Percentiles rank a stretch among this genome's conserved stretches.
Conservation (phyloP, 2,888 invertebrate genomes). For the Therioaphis trifolii region DNA sequence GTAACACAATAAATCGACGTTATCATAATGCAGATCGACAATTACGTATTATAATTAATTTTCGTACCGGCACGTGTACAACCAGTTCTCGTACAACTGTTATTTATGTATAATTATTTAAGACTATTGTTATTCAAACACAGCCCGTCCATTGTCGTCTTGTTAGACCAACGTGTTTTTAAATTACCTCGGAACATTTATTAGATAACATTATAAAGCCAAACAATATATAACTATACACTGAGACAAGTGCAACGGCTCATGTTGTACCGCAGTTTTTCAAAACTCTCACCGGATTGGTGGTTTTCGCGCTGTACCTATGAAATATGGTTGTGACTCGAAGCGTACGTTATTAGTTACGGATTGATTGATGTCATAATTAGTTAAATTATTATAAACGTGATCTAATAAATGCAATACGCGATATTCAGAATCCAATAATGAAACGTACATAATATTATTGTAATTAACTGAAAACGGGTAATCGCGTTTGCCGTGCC, state of each 20-base stretch:
- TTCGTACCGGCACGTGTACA: too few relatives aligned
- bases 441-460: not conserved
- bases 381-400: not conserved
- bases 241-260: not conserved
- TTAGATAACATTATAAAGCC: not conserved
- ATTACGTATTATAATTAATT: too few relatives aligned
- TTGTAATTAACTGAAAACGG: too few relatives aligned
- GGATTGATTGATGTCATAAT: not conserved
- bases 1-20: too few relatives aligned
- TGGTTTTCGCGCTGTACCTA: not conserved
- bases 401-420: not conserved
- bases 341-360: not conserved
- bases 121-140: too few relatives aligned
- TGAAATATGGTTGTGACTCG: not conserved
- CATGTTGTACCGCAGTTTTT: not conserved
- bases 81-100: too few relatives aligned
- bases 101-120: too few relatives aligned
- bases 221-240: not conserved
- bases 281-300: not conserved
- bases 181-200: not conserved
- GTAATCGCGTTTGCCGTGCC: too few relatives aligned
- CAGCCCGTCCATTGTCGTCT: too few relatives aligned
- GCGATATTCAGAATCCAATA: not conserved
- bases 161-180: not conserved
- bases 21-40: too few relatives aligned